Percentiles rank a stretch among this genome's conserved stretches.
Conservation (phyloP, 2,888 invertebrate genomes). For the Andrena hattorfiana region DNA sequence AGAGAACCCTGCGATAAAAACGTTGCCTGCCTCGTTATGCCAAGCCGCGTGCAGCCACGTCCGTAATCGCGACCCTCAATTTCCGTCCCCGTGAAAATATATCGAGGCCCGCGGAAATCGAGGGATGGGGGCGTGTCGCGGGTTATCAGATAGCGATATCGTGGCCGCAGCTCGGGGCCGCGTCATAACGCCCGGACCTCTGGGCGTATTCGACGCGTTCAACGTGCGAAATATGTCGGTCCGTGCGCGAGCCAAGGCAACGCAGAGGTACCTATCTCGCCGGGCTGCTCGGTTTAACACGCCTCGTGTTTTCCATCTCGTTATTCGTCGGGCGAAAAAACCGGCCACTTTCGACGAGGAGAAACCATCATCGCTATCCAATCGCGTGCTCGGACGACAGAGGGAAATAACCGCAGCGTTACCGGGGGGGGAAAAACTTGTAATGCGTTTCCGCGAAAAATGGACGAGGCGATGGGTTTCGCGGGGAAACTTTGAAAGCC, state of each 20-base stretch:
- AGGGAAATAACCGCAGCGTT: too few relatives aligned
- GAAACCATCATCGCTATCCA: background rate
- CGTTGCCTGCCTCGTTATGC: slow-evolving; percentile 26
- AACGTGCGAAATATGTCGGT: slow-evolving; percentile 27
- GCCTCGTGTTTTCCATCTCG: background rate
- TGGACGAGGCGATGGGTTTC: too few relatives aligned
- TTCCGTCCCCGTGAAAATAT: slow-evolving; percentile 54
- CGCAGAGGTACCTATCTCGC: slow-evolving; percentile 6
- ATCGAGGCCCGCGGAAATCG: background rate
- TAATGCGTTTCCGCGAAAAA: background rate
- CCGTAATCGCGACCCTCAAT: slow-evolving; percentile 51
- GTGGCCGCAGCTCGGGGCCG: slow-evolving; percentile 27
- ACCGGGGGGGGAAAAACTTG: background rate
- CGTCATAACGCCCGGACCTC: slow-evolving; percentile 46
- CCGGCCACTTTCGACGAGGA: too few relatives aligned
- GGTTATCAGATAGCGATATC: slow-evolving; percentile 52
- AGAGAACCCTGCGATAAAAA: slow-evolving; percentile 7
- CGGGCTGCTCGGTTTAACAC: background rate
- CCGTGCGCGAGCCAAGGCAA: background rate
- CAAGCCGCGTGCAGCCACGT: slow-evolving; percentile 22
- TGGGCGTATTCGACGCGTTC: slow-evolving; percentile 31
- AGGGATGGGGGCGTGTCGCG: slow-evolving; percentile 14
- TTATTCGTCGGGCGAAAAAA: background rate
- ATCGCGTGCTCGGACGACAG: too few relatives aligned
- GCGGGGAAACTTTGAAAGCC: background rate